Evolutionary conservation across 92 coral and sea anemone genomes (phyloP), one percentile per base, ranked within the genome.

Genomic region (Palythoa grandiflora): DNA sequence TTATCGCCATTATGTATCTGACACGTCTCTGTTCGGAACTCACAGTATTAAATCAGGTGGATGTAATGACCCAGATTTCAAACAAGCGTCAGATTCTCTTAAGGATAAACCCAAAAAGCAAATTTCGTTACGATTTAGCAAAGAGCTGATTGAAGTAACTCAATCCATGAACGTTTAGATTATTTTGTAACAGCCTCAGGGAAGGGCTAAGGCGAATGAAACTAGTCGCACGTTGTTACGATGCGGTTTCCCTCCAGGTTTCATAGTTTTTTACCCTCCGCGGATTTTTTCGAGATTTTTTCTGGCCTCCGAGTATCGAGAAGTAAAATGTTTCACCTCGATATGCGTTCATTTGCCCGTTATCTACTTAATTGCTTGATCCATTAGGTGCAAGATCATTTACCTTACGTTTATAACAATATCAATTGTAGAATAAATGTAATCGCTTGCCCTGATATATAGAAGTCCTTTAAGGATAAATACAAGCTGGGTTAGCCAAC

Each of bases 41-140:
- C 90, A 78, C 52, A 87, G 90, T 68, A 78, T 79, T 74, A 78
- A 84, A 65, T 78, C 76, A 38, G 86, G 80, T 71, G 63, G 80
- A 15, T 68, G 61, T 9, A 87, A 87, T 38, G 81, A 71, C 54
- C 52, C 87, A 13, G 91, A 68, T 13, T 88, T 88, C 68, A 72
- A 73, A 50, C 77, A 70, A 16, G 86, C 76, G 40, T 68, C 75
- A 59, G 83, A 77, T 16, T n/a, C 73, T 28, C 44, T 86, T 37
- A 44, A 8, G 38, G 75, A 76, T 51, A 47, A 84, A 84, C 59
- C 88, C 88, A 7, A 86, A 87, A 63, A 61, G 76, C 71, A 77
- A 77, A 65, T 68, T 44, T 61, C 59, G 85, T 14, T 87, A 87
- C 38, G 78, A 78, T 14, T 61, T n/a, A 83, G 71, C 21, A 78